These are phyloP conservation scores for Acheta domesticus DNA, from an alignment of 2,888 invertebrate genomes.

Conservation along the genomic window DNA sequence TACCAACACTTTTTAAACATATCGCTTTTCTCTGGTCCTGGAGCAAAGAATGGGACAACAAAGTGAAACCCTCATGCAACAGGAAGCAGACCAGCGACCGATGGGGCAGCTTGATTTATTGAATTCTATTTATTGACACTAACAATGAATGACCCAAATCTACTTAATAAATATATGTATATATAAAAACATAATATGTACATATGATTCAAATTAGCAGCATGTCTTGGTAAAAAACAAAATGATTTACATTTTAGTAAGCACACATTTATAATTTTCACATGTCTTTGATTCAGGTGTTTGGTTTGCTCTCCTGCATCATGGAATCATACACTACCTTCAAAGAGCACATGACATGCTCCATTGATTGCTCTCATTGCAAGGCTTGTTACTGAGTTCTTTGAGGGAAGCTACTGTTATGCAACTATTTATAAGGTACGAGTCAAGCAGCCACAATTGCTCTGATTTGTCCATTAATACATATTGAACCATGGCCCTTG, in stretches of 20 bases:
- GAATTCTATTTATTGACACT: slow-evolving; percentile 33
- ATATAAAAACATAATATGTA: slow-evolving; percentile 38
- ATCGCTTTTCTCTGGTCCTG: too few species aligned
- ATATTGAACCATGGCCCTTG: too few species aligned
- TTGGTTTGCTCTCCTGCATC: background rate
- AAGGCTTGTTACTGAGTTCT: too few species aligned
- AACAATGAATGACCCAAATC: slow-evolving; percentile 36
- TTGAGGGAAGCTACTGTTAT: too few species aligned
- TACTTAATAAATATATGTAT: slow-evolving; percentile 36
- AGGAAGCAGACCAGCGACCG: background rate
- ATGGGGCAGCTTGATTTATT: slow-evolving; percentile 31
- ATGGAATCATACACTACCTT: background rate
- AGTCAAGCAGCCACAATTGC: too few species aligned
- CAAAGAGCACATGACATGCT: background rate
- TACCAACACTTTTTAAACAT: too few species aligned
- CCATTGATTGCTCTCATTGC: background rate
- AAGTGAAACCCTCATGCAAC: background rate
- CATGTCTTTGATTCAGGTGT: background rate
- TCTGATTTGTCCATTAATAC: too few species aligned
- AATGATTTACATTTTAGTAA: slow-evolving; percentile 32
- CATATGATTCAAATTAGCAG: slow-evolving; percentile 35
- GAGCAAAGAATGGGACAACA: background rate
- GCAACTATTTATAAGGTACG: too few species aligned
- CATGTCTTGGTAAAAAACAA: slow-evolving; percentile 31
- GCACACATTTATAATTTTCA: slow-evolving; percentile 25